Conservation (phyloP, 2,888 invertebrate species). For the Drosophila tripunctata region DNA sequence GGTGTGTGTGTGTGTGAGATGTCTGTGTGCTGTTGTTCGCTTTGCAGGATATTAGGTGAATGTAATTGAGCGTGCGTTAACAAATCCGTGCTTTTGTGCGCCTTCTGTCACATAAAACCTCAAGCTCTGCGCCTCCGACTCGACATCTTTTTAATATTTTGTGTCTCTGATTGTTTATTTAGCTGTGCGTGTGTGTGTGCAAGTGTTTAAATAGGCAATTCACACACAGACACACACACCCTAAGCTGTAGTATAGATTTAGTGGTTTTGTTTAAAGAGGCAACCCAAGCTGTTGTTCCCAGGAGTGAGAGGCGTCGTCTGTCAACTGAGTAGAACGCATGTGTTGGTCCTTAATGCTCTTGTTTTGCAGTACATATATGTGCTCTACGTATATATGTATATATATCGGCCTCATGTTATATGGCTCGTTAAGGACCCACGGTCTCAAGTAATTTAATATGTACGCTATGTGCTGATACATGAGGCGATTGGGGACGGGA, state of each 20-base stretch:
- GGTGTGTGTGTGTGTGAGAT: conserved; percentile 16
- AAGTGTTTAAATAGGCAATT: conserved; percentile 58
- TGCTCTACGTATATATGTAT: neutral
- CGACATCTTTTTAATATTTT: conserved; percentile 71
- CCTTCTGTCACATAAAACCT: conserved; percentile 61
- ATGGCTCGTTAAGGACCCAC: conserved; percentile 52
- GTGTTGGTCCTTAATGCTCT: conserved; percentile 17
- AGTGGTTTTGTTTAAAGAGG: conserved; percentile 59
- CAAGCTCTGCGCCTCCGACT: conserved; percentile 12
- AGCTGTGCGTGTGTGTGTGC: conserved; percentile 31
- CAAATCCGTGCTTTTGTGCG: conserved; percentile 69
- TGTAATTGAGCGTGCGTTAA: conserved; percentile 79
- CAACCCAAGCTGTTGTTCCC: conserved; percentile 17
- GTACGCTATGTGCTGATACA: conserved; percentile 37
- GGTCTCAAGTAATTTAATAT: conserved; percentile 70
- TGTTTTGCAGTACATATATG: neutral
- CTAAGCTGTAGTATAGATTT: conserved; percentile 30
- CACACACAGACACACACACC: conserved; percentile 9
- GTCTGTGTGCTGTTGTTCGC: conserved; percentile 12
- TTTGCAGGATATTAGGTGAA: conserved; percentile 54
- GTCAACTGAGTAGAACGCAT: conserved; percentile 12
- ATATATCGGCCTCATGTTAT: conserved; percentile 54
- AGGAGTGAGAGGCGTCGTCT: conserved; percentile 10
- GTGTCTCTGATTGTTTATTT: conserved; percentile 65
- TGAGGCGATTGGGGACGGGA: conserved; percentile 3